A percentile compares a stretch with the other conserved stretches of the same genome.
phyloP scores from a whole-genome alignment of 2,113 vertebrate species.

The Rhinoderma darwinii region DNA sequence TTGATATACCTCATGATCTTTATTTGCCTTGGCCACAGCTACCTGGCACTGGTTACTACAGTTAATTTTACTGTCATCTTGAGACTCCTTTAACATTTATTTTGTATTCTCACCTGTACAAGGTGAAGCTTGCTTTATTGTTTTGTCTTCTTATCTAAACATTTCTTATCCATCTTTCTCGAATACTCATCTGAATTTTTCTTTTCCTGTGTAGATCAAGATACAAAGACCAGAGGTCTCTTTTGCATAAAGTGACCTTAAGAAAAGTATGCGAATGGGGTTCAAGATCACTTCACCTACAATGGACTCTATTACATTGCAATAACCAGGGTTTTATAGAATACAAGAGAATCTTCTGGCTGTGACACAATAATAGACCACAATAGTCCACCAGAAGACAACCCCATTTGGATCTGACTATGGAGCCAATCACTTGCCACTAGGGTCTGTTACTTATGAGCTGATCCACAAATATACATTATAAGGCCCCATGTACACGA shows the following conservation, averaged over 20 bases:
- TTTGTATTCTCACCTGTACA: too few species aligned
- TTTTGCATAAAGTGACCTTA: not conserved
- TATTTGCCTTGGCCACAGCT: too few species aligned
- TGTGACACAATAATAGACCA: not conserved
- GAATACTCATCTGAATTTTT: not conserved
- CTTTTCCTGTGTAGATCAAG: not conserved
- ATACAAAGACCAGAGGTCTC: not conserved
- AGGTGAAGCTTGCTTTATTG: too few species aligned
- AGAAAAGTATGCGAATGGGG: not conserved
- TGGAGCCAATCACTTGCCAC: not conserved
- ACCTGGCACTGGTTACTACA: too few species aligned
- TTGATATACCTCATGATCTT: too few species aligned
- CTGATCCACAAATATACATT: not conserved
- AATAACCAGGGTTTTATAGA: not conserved
- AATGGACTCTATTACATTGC: not conserved
- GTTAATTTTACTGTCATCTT: too few species aligned
- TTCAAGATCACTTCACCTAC: not conserved
- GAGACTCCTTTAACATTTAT: too few species aligned
- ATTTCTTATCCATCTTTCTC: not conserved
- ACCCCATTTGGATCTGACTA: not conserved
- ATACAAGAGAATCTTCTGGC: not conserved
- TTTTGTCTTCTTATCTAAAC: not conserved
- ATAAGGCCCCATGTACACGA: too few species aligned
- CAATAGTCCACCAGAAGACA: not conserved
- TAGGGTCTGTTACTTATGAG: not conserved